Percentiles rank a stretch among this genome's conserved stretches.
Conservation (phyloP, 37 sponge, comb jelly and placozoan species). For the Beroe ovata region DNA sequence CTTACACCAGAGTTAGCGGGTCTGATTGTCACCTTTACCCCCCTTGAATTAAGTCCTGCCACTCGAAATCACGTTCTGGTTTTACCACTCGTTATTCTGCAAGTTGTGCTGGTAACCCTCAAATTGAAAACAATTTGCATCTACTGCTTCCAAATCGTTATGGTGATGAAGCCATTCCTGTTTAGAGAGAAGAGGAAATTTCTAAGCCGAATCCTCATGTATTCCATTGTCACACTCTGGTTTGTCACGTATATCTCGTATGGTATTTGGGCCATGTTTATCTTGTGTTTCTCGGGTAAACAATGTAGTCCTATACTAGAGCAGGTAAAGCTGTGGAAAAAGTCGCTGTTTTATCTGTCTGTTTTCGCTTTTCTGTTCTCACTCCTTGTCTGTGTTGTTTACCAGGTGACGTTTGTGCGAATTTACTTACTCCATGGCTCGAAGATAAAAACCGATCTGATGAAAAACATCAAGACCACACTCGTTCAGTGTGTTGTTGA, state of each 20-base stretch:
- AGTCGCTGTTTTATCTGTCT: neutral
- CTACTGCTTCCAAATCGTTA: neutral
- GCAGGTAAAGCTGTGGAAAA: neutral
- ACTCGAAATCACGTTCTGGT: neutral
- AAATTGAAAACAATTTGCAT: neutral
- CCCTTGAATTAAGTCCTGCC: neutral
- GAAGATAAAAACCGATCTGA: neutral
- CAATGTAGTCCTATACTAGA: neutral
- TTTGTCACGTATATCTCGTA: neutral
- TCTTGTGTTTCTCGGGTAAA: neutral
- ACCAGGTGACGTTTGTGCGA: neutral
- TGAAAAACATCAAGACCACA: neutral
- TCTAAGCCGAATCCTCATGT: neutral
- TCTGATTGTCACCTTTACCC: neutral
- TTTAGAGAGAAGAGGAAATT: neutral
- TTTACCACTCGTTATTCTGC: neutral
- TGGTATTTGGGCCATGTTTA: neutral
- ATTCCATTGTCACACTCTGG: neutral
- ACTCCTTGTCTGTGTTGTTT: neutral
- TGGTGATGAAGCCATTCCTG: neutral
- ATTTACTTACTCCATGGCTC: neutral
- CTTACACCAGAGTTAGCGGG: neutral
- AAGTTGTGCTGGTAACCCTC: neutral
- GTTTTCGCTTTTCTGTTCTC: neutral
- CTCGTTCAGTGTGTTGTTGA: neutral